Evolutionary conservation across 2,113 vertebrate species (phyloP).

Genomic region (Cathartes aura): DNA sequence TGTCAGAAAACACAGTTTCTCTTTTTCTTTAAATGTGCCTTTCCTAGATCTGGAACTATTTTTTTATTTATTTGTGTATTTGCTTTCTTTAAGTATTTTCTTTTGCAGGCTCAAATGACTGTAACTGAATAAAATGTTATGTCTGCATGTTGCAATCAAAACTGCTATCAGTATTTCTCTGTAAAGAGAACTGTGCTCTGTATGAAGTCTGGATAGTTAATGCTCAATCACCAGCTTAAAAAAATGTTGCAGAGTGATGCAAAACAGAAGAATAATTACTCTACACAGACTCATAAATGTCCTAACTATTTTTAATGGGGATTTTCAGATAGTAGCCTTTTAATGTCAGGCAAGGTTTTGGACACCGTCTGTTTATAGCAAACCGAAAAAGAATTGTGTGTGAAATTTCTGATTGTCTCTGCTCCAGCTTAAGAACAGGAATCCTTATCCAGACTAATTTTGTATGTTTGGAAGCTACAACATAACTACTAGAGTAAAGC

Average conservation of each 20-base stretch:
- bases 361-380: neutral
- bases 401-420: neutral
- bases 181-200: neutral
- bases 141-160: neutral
- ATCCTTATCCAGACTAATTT: neutral
- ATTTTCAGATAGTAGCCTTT: neutral
- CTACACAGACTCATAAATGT: neutral
- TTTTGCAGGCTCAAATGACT: neutral
- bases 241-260: neutral
- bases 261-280: neutral
- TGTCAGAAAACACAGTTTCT: neutral
- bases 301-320: neutral
- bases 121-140: neutral
- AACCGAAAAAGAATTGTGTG: fast-evolving
- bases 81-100: neutral
- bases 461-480: neutral
- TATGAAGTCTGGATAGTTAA: neutral
- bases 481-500: neutral
- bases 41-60: neutral
- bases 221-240: neutral
- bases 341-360: neutral
- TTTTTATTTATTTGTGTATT: neutral
- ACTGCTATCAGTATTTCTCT: neutral
- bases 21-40: neutral
- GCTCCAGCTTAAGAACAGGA: neutral